A percentile compares a stretch with the other conserved stretches of the same genome.
Conservation (phyloP, 2,797 vertebrate species). For the Knipowitschia caucasica region DNA sequence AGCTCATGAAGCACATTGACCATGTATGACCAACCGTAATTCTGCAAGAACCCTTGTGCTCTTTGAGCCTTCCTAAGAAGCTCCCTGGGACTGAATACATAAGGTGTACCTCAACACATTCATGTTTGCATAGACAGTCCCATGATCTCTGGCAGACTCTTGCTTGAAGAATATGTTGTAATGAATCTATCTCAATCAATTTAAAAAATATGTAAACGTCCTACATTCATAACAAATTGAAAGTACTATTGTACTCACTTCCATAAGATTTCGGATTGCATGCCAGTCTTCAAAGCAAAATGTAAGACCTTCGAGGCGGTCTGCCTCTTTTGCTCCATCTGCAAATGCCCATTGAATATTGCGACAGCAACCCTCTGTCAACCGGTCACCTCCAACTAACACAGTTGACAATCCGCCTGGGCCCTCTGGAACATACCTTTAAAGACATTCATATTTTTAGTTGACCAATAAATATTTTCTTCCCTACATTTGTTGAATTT, state of each 20-base stretch:
- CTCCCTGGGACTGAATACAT: too few species aligned
- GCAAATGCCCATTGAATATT: background rate
- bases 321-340: too few species aligned
- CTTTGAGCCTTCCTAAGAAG: too few species aligned
- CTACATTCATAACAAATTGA: background rate
- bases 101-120: background rate
- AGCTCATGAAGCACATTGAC: too few species aligned
- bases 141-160: background rate
- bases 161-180: background rate
- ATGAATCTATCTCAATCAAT: too few species aligned
- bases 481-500: too few species aligned
- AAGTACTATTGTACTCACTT: background rate
- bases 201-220: background rate
- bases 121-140: background rate
- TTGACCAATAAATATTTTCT: too few species aligned
- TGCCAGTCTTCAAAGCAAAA: background rate
- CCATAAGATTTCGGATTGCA: background rate
- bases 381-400: background rate
- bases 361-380: background rate
- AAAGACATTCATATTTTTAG: background rate
- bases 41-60: background rate
- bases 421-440: background rate
- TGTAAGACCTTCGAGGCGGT: background rate
- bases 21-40: too few species aligned
- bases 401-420: background rate